Base-by-base conservation (phyloP, 2,113 vertebrate species). In the Prinia subflava region DNA sequence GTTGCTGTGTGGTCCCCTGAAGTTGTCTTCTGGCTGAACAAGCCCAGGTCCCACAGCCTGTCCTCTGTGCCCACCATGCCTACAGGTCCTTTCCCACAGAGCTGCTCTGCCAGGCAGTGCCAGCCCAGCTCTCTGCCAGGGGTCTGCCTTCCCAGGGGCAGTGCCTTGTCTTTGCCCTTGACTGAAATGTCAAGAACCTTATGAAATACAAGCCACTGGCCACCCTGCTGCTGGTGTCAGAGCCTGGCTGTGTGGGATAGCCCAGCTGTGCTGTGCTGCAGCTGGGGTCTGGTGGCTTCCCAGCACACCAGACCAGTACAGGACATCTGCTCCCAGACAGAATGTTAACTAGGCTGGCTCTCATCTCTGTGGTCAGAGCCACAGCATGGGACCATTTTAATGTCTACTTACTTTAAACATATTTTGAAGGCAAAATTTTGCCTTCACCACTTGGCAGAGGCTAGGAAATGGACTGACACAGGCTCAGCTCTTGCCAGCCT, bases 241-340 rank as follows among this genome's bases (percentile, higher is more conserved):
- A 90, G 65, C 62, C 39, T 89, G 88, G 33, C 53, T 23, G 0
- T 81, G 80, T 76, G 65, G 83, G 65, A 78, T 27, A 69, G 73
- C 20, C 56, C 95, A 94, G 76, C 90, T 94, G 83, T 62, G 80
- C 56, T 68, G 7, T 59, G 73, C 76, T 96, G 76, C 73, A 92
- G 77, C 76, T 56, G 5, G 28, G 46, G 46, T 14, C 60, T 64
- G 7, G 68, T 75, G 89, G 83, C 65, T 97, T 90, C 90, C 92
- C 80, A 87, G 86, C 76, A 93, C 83, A 93, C n/a, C 86, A 68
- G 68, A 81, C 33, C 4, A 20, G 15, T 20, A n/a, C 69, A 53
- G 65, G 69, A 89, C 90, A 95, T 95, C 86, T 96, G 95, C 42
- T 95, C 47, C 62, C 85, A 86, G 68, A 70, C 19, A 80, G 46